phyloP scores from a whole-genome alignment of 2,113 vertebrate species.

The Platanista minor region DNA sequence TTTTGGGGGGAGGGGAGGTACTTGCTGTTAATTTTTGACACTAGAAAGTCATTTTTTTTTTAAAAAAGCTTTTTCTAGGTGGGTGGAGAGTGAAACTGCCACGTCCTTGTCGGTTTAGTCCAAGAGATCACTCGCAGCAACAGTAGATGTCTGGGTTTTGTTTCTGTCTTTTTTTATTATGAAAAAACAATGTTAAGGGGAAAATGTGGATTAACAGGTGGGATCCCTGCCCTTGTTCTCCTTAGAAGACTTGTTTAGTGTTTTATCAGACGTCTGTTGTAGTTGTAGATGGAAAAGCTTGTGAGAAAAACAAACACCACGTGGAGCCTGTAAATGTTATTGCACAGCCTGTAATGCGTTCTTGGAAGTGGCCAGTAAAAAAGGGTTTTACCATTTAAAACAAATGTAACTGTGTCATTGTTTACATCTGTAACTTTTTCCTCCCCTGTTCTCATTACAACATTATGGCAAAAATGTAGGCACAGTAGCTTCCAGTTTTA shows the following conservation, averaged over 20 bases:
- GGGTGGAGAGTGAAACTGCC: conserved; percentile 32
- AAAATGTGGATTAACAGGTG: neutral
- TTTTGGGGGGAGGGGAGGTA: neutral
- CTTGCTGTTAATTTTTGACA: conserved; percentile 41
- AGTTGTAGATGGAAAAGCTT: conserved; percentile 71
- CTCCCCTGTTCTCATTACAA: conserved; percentile 57
- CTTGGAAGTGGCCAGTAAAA: conserved; percentile 79
- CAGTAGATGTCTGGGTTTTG: conserved; percentile 61
- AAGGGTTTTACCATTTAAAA: conserved; percentile 72
- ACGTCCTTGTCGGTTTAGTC: conserved; percentile 38
- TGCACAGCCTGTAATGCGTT: conserved; percentile 76
- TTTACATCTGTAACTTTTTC: conserved; percentile 77
- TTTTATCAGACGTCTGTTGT: conserved; percentile 70
- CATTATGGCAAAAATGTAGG: conserved; percentile 71
- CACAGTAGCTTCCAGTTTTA: conserved; percentile 73
- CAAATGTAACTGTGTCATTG: conserved; percentile 78
- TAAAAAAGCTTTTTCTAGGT: conserved; percentile 32
- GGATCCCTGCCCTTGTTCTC: conserved; percentile 41
- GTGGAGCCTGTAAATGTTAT: conserved; percentile 73
- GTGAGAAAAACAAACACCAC: conserved; percentile 61
- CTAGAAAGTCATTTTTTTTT: conserved; percentile 7
- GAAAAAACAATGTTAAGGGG: neutral
- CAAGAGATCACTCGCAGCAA: conserved; percentile 41
- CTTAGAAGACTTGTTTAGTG: conserved; percentile 68
- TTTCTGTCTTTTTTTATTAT: conserved; percentile 66